Evolutionary conservation across 2,797 vertebrate genomes (phyloP), one percentile per base, ranked within the genome.

Genomic region (Sebastiscus albofasciatus): DNA sequence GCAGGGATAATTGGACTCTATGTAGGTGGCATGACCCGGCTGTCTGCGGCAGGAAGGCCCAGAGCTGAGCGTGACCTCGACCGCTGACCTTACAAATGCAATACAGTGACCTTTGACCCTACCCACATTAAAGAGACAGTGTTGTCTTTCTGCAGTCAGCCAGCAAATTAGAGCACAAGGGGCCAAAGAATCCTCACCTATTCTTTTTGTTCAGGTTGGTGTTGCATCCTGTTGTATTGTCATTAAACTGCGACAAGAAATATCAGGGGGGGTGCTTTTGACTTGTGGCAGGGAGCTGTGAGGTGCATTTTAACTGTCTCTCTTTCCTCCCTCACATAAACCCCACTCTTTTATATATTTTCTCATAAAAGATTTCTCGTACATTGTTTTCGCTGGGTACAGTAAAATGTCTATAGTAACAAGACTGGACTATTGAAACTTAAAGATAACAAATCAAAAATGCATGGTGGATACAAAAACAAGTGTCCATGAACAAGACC

Each of bases 11-110:
- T 94, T 95, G 93, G 91, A 88, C 87, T 94, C 94, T 90, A 94
- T 94, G 94, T 95, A 95, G 95, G 95, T 96, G 94, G 95, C 93
- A 94, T 95, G 94, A 95, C 93, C 93, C 82, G 85, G 91, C 92
- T 93, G 93, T 92, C 93, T 94, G 89, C 88, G 83, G 91, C 94
- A 95, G 94, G 94, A 95, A 95, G 93, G 91, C 92, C 91, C 89
- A 91, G 92, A 94, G 92, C 89, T 87, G 85, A 92, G 87, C 34
- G 62, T 67, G 93, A 95, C 94, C 94, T 91, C 91, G 67, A 80
- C 84, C 69, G 26, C 88, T 93, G 94, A 95, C 94, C 94, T 95
- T 95, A 96, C 94, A 95, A 95, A 95, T 94, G 94, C 94, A 95
- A 95, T 94, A 95, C 93, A 94, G 91, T 81, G 92, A 94, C 93